Evolutionary conservation across 2,797 vertebrate genomes (phyloP).

Genomic region (Odontamblyopus lacepedii): DNA sequence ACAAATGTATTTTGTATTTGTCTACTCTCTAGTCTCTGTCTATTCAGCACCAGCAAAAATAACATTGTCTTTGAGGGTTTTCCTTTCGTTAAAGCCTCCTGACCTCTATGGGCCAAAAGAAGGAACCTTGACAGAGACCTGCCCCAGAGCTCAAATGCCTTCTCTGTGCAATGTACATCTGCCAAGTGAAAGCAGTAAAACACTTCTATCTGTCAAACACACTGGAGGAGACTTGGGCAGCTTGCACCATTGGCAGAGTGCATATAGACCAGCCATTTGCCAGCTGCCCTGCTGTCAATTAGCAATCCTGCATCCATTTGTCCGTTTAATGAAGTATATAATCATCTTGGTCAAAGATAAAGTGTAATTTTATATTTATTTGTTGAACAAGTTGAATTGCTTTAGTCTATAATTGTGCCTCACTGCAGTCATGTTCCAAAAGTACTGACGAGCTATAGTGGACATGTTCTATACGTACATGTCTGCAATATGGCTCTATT

Average conservation of each 20-base stretch:
- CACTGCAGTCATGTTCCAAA: constrained; percentile 33
- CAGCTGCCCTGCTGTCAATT: constrained; percentile 2
- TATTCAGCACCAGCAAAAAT: neutral
- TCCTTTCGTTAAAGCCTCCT: neutral
- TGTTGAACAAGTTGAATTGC: neutral
- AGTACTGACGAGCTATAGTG: constrained; percentile 34
- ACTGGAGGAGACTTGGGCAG: neutral
- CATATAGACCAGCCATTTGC: constrained; percentile 1
- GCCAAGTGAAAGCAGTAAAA: neutral
- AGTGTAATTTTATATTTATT: neutral
- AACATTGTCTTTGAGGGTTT: neutral
- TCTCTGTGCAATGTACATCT: neutral
- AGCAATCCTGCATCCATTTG: neutral
- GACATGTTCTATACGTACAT: constrained; percentile 32
- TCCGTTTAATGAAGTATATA: neutral
- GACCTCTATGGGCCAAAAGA: neutral
- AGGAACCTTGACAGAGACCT: neutral
- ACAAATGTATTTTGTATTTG: constrained; percentile 3
- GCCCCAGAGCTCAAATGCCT: neutral
- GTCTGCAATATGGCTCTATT: constrained; percentile 45
- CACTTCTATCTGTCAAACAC: neutral
- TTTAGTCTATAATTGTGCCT: constrained; percentile 17
- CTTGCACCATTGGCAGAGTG: neutral
- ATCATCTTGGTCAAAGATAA: neutral
- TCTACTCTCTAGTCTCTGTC: too few relatives aligned